Base-by-base conservation (phyloP, 2,888 invertebrate species). In the Aquatica leii region DNA sequence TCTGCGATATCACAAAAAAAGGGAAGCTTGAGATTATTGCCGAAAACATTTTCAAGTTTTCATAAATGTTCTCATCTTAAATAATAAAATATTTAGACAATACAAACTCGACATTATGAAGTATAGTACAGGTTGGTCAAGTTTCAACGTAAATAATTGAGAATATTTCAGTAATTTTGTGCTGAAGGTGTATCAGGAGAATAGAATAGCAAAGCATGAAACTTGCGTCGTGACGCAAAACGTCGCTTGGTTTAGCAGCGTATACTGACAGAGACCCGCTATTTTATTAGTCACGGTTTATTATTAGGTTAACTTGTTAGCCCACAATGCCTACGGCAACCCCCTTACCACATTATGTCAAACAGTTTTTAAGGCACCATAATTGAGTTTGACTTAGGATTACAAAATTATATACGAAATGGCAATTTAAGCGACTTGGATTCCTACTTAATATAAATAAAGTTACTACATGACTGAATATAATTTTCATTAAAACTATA, bases 201-300 rank as follows among this genome's bases (percentile, higher is more conserved):
- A 51, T 65, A 65, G 68, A 67, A 51, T 61, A 68, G 62, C 34
- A 40, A 24, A 17, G 40, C 37, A 21, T 18, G 56, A 35, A 53
- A 57, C 60, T 53, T 31, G 66, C 60, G 65, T 57, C 62, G 66
- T 35, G 54, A 67, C 67, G 69, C 61, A 62, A 57, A 50, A 60
- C 67, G 71, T 67, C 66, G 69, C 67, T 66, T 61, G 66, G 66
- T 71, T 71, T 69, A 71, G 68, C 24, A 24, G 6, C 68, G 56
- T 69, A 65, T 60, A 70, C 62, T 61, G 69, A 68, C 66, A 58
- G 56, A 67, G 68, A 67, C 67, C 67, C 65, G 71, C 72, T 70
- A 71, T 73, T 74, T 74, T 71, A 74, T 74, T 71, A 73, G 67
- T 67, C 71, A 69, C 66, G 70, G 71, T 70, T 72, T 73, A 70